Percentiles rank a stretch among this genome's conserved stretches.
Conservation (phyloP, 2,113 vertebrate species). For the Rhinichthys klamathensis region DNA sequence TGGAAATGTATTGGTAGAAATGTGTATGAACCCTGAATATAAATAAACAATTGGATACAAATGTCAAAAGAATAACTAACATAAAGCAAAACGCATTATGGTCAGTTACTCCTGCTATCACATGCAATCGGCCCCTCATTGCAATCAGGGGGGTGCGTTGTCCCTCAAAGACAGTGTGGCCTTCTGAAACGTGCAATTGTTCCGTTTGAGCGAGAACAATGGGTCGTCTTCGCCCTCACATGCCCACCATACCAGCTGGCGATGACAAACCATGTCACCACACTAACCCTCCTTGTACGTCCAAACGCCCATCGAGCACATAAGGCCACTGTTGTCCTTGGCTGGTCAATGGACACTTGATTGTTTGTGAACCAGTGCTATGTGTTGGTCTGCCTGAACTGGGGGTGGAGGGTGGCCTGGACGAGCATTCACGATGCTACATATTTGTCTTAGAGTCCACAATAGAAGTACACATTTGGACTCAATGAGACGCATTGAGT, state of each 20-base stretch:
- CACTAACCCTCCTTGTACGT: slow-evolving; percentile 51
- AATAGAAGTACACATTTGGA: slow-evolving; percentile 56
- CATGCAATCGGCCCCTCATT: slow-evolving; percentile 50
- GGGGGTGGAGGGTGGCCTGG: slow-evolving; percentile 40
- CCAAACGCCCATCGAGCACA: slow-evolving; percentile 50
- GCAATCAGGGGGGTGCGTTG: slow-evolving; percentile 39
- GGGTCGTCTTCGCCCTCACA: slow-evolving; percentile 50
- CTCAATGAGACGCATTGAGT: slow-evolving; percentile 44
- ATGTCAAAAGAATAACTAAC: slow-evolving; percentile 44
- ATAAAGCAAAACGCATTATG: slow-evolving; percentile 48
- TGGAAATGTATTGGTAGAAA: too few species aligned
- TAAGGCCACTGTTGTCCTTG: slow-evolving; percentile 56
- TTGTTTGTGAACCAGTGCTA: slow-evolving; percentile 56
- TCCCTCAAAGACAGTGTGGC: slow-evolving; percentile 48
- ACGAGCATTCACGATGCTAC: slow-evolving; percentile 55
- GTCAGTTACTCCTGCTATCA: slow-evolving; percentile 37
- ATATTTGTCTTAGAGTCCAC: slow-evolving; percentile 58
- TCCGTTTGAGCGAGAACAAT: slow-evolving; percentile 54
- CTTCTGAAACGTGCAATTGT: slow-evolving; percentile 57
- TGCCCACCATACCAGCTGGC: slow-evolving; percentile 62
- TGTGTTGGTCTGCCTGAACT: slow-evolving; percentile 39
- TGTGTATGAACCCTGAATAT: too few species aligned
- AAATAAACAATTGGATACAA: background rate
- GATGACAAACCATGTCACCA: slow-evolving; percentile 56
- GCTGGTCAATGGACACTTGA: slow-evolving; percentile 60